Percentiles rank a stretch among this genome's conserved stretches.
These are phyloP conservation scores for Drosophila anomelani DNA, from an alignment of 2,888 invertebrate species.

Conservation along the genomic window DNA sequence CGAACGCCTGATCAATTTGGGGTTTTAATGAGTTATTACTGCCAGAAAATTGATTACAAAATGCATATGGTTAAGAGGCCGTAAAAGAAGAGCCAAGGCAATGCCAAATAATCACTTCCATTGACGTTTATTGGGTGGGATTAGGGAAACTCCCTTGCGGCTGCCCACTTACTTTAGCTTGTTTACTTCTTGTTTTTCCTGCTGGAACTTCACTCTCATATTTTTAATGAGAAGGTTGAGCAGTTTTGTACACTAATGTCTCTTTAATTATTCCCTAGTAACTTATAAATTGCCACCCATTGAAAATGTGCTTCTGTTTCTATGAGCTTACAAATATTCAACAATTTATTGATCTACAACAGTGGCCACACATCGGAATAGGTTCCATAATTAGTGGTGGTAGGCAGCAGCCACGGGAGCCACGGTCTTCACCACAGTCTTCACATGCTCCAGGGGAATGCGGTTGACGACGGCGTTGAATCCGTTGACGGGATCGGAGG, in stretches of 20 bases:
- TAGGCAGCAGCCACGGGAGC: conserved; percentile 63
- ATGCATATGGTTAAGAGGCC: conserved; percentile 26
- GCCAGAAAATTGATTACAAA: conserved; percentile 49
- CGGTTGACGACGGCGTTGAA: conserved; percentile 73
- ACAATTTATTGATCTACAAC: conserved; percentile 66
- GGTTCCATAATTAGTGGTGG: conserved; percentile 50
- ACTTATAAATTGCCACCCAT: not conserved
- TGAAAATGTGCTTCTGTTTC: not conserved
- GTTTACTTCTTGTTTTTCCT: not conserved
- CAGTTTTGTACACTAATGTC: not conserved
- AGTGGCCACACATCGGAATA: conserved; percentile 17
- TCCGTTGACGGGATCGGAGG: conserved; percentile 60
- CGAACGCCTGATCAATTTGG: conserved; percentile 43
- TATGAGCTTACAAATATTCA: conserved; percentile 71
- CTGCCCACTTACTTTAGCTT: not conserved
- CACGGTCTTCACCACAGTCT: conserved; percentile 66
- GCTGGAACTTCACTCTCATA: not conserved
- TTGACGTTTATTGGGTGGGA: conserved; percentile 24
- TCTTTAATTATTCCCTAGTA: not conserved
- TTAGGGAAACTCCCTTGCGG: conserved; percentile 1
- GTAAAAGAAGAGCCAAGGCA: conserved; percentile 23
- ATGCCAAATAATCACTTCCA: conserved; percentile 17
- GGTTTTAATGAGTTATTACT: conserved; percentile 61
- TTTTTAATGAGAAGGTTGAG: not conserved
- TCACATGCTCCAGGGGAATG: conserved; percentile 68